Evolutionary conservation across 2,888 invertebrate genomes (phyloP), one percentile per base, ranked within the genome.

Genomic region (Dolomedes plantarius): DNA sequence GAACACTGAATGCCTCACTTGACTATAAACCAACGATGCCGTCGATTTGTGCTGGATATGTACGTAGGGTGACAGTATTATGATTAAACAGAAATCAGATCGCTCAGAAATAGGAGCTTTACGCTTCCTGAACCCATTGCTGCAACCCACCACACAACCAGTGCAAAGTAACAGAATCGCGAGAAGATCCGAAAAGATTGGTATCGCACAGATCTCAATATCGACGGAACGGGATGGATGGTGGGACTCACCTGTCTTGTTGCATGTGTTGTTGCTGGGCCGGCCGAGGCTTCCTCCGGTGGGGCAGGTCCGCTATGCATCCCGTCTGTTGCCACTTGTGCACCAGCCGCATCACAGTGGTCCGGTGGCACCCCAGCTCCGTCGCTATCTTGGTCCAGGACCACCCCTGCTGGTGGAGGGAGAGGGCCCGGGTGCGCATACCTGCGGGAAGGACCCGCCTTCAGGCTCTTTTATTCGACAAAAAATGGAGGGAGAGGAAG

Each of bases 301-400:
- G 86, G 5, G 86, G 86, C 50, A 86, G 76, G 65, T 86, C 86
- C 6, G 80, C 79, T n/a, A 86, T 86, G 71, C 86, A 86, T 13
- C 86, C 86, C 19, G 86, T 86, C 76, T 86, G 86, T 50, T 86
- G 86, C 86, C 86, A 86, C 67, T 86, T 86, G 80, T 86, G 86
- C 27, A 86, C 86, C 39, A 86, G 76, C 13, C 86, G 71, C 86
- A 86, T 86, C 39, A 86, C 86, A 23, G 86, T 86, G 65, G 86
- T 86, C 23, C 86, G 69, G 76, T 86, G 86, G 74, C 86, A 86
- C 31, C 86, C 86, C 69, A 86, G 65, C 36, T 86, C 86, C 27
- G 86, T 86, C n/a, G 86, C 86, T 39, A 86, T 86, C 80, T 86
- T 86, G 41, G 86, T 86, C 86, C 86, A 86, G 28, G 86, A 86